These are phyloP conservation scores for Chionis minor DNA, from an alignment of 2,113 vertebrate species.

Conservation along the genomic window DNA sequence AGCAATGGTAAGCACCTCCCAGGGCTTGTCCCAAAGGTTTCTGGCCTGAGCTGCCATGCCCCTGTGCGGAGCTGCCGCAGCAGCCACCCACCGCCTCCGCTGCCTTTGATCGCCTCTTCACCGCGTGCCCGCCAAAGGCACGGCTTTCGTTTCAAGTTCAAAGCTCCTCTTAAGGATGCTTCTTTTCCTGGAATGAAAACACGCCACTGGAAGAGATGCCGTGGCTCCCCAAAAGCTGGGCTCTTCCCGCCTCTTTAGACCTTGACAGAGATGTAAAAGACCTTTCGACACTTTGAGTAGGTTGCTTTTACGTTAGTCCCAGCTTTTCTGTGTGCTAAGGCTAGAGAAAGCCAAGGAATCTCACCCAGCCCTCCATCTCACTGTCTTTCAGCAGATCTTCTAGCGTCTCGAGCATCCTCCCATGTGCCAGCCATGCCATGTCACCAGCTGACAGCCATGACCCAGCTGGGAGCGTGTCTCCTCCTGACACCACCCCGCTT, in stretches of 20 bases:
- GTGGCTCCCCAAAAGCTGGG: not conserved
- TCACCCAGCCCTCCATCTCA: not conserved
- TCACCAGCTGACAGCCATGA: not conserved
- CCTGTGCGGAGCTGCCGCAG: not conserved
- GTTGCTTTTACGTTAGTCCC: not conserved
- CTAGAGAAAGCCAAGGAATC: not conserved
- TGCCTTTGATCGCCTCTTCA: not conserved
- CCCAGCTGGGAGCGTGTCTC: not conserved
- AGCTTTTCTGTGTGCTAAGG: not conserved
- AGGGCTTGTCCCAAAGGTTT: not conserved
- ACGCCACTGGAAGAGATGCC: not conserved
- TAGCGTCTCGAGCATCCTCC: not conserved
- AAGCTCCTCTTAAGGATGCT: not conserved
- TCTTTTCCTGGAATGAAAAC: not conserved
- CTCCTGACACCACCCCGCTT: not conserved
- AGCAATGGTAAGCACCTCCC: not conserved
- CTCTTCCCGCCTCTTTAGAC: not conserved
- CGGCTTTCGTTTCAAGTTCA: not conserved
- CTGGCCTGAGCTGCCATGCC: not conserved
- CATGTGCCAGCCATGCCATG: not conserved
- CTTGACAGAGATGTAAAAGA: not conserved
- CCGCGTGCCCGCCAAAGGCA: not conserved
- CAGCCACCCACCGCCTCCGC: not conserved
- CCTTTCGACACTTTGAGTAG: not conserved
- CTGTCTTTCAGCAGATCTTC: not conserved